These are phyloP conservation scores for Engystomops pustulosus DNA, from an alignment of 2,113 vertebrate genomes.

Conservation along the genomic window DNA sequence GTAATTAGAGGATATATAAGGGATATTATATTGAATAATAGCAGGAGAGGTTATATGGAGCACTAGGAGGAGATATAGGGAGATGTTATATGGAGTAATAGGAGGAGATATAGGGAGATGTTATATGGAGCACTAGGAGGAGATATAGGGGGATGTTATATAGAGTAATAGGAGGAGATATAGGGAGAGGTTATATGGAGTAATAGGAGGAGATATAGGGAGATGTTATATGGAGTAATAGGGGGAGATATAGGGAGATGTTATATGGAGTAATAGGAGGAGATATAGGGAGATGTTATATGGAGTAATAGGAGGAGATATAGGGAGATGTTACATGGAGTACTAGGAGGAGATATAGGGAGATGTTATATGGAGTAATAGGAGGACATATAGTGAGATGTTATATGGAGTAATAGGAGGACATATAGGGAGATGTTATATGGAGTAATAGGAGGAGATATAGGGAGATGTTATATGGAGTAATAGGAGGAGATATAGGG, in stretches of 20 bases:
- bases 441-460: conserved; percentile 11
- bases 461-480: neutral
- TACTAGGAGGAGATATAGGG: neutral
- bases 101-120: no score
- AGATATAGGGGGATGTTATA: no score
- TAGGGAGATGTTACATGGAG: neutral
- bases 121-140: no score
- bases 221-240: no score
- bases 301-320: conserved; percentile 31
- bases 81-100: no score
- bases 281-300: conserved; percentile 15
- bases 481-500: conserved; percentile 14
- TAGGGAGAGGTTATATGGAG: no score
- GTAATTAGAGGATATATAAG: neutral
- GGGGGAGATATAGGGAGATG: neutral
- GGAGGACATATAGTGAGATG: neutral
- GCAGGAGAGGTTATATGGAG: no score
- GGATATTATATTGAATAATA: conserved; percentile 10
- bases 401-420: conserved; percentile 4
- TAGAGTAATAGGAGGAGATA: no score
- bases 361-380: neutral
- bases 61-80: no score
- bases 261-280: conserved; percentile 19
- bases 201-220: no score
- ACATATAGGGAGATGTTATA: conserved; percentile 14